phyloP scores from a whole-genome alignment of 2,888 invertebrate species.

The Strigamia maritima region DNA sequence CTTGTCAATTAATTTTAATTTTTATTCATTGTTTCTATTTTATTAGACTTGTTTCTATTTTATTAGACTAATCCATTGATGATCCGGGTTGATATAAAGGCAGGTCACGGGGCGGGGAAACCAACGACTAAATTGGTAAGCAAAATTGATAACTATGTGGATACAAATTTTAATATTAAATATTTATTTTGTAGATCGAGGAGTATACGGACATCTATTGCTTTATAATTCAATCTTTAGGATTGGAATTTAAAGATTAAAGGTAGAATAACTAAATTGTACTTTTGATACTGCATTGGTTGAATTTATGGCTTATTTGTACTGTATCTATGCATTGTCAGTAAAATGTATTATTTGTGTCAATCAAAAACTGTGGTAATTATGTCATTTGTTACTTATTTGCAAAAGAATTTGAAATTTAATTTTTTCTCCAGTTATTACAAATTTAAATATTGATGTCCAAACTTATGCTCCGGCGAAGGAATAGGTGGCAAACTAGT shows the following conservation, averaged over 20 bases:
- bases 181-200: conserved; percentile 67
- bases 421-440: not conserved
- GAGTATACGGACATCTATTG: conserved; percentile 86
- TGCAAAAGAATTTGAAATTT: too few relatives aligned
- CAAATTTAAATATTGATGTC: not conserved
- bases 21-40: too few relatives aligned
- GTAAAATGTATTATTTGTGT: not conserved
- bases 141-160: conserved; percentile 39
- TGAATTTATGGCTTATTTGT: not conserved
- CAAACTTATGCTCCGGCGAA: not conserved
- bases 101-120: conserved; percentile 96
- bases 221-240: conserved; percentile 72
- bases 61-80: conserved; percentile 75
- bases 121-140: conserved; percentile 87
- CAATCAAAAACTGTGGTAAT: not conserved
- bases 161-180: not conserved
- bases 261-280: not conserved
- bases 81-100: conserved; percentile 86
- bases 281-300: not conserved
- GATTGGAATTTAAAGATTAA: conserved; percentile 60
- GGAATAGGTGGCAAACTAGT: not conserved
- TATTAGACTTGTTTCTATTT: too few relatives aligned
- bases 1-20: too few relatives aligned
- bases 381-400: too few relatives aligned
- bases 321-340: not conserved